Base-by-base conservation (phyloP, 2,113 vertebrate genomes). In the Heteronetta atricapilla region DNA sequence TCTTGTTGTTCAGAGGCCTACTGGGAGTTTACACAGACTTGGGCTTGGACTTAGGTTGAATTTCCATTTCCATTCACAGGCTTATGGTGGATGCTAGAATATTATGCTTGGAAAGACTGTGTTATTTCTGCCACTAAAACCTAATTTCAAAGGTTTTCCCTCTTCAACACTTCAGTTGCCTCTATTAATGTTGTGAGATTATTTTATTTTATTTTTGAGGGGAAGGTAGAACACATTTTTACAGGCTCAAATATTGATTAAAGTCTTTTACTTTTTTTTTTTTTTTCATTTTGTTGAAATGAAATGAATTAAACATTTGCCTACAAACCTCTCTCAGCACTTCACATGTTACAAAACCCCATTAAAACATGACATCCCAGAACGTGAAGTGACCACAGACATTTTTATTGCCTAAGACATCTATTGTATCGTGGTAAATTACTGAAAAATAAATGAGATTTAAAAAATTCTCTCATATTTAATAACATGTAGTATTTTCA, bases 401-500 rank as follows among this genome's bases (percentile, higher is more conserved):
- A n/a, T 52, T 76, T 84, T 72, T 83, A 62, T 93, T 90, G 82
- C 75, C 58, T 53, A 33, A 78, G 69, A 56, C 53, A 79, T 62
- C 82, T 52, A 25, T 55, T 26, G 56, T 46, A 10, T 29, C 86
- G 16, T 58, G 76, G 63, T 34, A 83, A 83, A 84, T 93, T 75
- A 16, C 42, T 34, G 55, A 68, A 38, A 29, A 88, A 34, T 56
- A 94, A 86, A 90, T 72, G 46, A 96, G 72, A 81, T 94, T 94
- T 53, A 0, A 60, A 84, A 50, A 36, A 38, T 34, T 70, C 15
- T 83, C 86, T 95, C 73, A 58, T 60, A 44, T 88, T 86, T 88
- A 81, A 83, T 94, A 91, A 56, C 33, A 34, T 26, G 60, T 34
- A 77, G 36, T 77, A 59, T 25, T 82, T 63, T 26, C 76, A 94